Evolutionary conservation across 2,888 invertebrate species (phyloP), one percentile per base, ranked within the genome.

Genomic region (Spodoptera littoralis): DNA sequence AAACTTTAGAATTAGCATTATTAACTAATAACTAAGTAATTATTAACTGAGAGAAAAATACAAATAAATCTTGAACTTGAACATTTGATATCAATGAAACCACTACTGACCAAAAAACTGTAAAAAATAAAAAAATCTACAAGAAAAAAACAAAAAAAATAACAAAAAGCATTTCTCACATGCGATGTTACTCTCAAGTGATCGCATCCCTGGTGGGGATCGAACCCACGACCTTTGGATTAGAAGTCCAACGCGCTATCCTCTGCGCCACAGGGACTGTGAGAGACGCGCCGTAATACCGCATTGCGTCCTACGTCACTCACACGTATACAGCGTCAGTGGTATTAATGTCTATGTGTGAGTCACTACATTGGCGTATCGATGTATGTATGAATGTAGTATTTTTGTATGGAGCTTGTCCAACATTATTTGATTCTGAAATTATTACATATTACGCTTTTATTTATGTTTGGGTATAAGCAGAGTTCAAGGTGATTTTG

Each of bases 181-280:
- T 55, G 47, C 27, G 70, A 70, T 70, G 2, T 58, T 0, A 70
- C 27, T 58, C 66, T 6, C 55, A 68, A 64, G 41, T 65, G 18
- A 64, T 67, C 48, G 83, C 96, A 96, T 96, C 96, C 96, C 96
- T 96, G 96, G 96, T 96, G 96, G 96, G 96, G 96, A 96, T 97
- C 96, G 97, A 97, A 97, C 96, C 96, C 96, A 96, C 96, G 97
- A 96, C 97, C 97, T 97, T 97, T 97, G 97, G 97, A 97, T 97
- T 97, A 97, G 97, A 97, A 97, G 97, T 97, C 97, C 97, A 97
- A 97, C 96, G 96, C 96, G 96, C 96, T 97, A 96, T 96, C 97
- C 97, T 96, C 97, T 97, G 96, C 96, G 96, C 97, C 96, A 97
- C 96, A 96, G 96, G 96, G 96, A 96, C 96, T 65, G 63, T 79